Base-by-base conservation (phyloP, 2,797 vertebrate genomes). In the Leptatherina wallacei region DNA sequence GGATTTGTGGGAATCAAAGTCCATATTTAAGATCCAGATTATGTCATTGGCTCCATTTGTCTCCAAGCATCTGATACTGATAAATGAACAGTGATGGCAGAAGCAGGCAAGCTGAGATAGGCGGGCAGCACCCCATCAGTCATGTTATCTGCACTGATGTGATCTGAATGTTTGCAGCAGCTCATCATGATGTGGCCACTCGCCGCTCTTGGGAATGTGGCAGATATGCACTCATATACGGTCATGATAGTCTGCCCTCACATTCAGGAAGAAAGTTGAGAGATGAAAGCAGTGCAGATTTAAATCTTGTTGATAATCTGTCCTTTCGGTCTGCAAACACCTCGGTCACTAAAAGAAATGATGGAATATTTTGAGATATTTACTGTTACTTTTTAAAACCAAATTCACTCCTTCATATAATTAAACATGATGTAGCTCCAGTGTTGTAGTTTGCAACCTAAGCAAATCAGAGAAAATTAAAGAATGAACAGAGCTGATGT, bases 1-100 rank as follows among this genome's bases (percentile, higher is more conserved):
- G 90, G 72, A 59, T 83, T 88, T 78, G 89, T 91, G 89, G 88
- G 87, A 90, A 92, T 84, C 87, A 71, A 76, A 81, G 88, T 88
- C 86, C 89, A 87, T 89, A 90, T 82, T 77, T 78, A 87, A 81
- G 69, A 86, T 76, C 78, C 73, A 13, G 49, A 76, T 91, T 89
- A 89, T 92, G 89, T 90, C 91, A 91, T 13, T 82, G 85, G 81
- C 88, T 83, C 74, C 68, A 32, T 79, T 65, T 70, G 86, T 87
- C 77, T 87, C 81, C 81, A 55, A 83, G 65, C 83, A 90, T 81
- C 82, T 81, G 84, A 92, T 91, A 84, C 88, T 82, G 92, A 92
- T 84, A 85, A 90, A 86, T 56, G 62, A 71, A 81, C 47, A 70
- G 76, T 63, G 86, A 84, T 68, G 73, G 79, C 85, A 68, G 82